A percentile compares a stretch with the other conserved stretches of the same genome.
These are phyloP conservation scores for Dendrophyllia cribrosa DNA, from an alignment of 64 coral and sea anemone species.

Conservation along the genomic window DNA sequence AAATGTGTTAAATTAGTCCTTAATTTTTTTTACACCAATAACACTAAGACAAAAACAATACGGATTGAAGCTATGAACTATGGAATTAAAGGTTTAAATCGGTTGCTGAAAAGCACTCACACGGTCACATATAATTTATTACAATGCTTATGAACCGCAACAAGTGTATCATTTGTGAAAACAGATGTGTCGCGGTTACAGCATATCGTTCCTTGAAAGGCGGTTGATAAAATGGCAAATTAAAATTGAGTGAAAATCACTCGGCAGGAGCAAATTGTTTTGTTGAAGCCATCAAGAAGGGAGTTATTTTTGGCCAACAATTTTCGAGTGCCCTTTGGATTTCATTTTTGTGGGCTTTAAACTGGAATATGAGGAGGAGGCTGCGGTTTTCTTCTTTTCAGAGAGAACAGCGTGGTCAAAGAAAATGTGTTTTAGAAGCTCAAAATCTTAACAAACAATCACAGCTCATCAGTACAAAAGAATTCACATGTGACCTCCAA, in stretches of 20 bases:
- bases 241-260: slow-evolving; percentile 20
- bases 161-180: slow-evolving; percentile 2
- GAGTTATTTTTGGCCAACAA: background rate
- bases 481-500: slow-evolving; percentile 3
- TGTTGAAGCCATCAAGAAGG: background rate
- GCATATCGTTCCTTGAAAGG: background rate
- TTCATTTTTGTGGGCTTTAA: background rate
- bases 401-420: background rate
- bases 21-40: background rate
- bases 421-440: background rate
- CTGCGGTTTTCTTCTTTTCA: background rate
- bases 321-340: slow-evolving; percentile 26
- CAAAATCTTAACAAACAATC: background rate
- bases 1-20: background rate
- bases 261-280: slow-evolving; percentile 25
- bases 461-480: background rate
- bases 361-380: background rate
- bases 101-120: background rate
- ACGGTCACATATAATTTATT: background rate
- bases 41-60: background rate
- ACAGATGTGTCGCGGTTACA: slow-evolving; percentile 14
- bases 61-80: background rate
- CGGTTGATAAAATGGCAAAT: slow-evolving; percentile 17
- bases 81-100: background rate
- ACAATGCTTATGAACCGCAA: slow-evolving; percentile 1